phyloP scores from a whole-genome alignment of 2,888 invertebrate genomes.

The Galeruca laticollis region DNA sequence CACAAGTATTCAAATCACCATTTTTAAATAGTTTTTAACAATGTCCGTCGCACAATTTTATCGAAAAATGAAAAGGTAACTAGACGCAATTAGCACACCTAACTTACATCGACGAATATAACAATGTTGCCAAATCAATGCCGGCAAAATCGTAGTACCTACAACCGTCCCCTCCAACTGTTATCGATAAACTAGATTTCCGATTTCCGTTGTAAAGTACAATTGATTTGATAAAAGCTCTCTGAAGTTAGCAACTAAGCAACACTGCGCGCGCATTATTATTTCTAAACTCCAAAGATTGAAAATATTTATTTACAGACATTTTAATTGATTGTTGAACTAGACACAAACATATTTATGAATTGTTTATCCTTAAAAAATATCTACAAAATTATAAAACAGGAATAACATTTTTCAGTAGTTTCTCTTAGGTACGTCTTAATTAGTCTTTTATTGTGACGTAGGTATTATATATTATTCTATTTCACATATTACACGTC shows the following conservation, averaged over 20 bases:
- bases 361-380: background rate
- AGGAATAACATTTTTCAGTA: background rate
- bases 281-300: slow-evolving; percentile 39
- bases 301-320: slow-evolving; percentile 33
- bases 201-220: background rate
- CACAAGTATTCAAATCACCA: slow-evolving; percentile 42
- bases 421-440: slow-evolving; percentile 12
- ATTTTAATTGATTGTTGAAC: slow-evolving; percentile 36
- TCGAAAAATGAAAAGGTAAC: slow-evolving; percentile 45
- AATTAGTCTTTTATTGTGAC: slow-evolving; percentile 19
- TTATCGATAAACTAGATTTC: background rate
- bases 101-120: slow-evolving; percentile 46
- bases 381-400: background rate
- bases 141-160: background rate
- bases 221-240: background rate
- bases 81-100: slow-evolving; percentile 50
- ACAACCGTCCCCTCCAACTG: background rate
- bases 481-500: background rate
- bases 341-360: background rate
- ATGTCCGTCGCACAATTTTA: slow-evolving; percentile 51
- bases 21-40: slow-evolving; percentile 48
- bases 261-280: slow-evolving; percentile 35
- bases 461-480: slow-evolving; percentile 12
- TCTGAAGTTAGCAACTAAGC: slow-evolving; percentile 17
- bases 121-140: slow-evolving; percentile 41